A percentile compares a stretch with the other conserved stretches of the same genome.
Evolutionary conservation across 2,888 invertebrate genomes (phyloP).

Genomic region (Acleris laterana): DNA sequence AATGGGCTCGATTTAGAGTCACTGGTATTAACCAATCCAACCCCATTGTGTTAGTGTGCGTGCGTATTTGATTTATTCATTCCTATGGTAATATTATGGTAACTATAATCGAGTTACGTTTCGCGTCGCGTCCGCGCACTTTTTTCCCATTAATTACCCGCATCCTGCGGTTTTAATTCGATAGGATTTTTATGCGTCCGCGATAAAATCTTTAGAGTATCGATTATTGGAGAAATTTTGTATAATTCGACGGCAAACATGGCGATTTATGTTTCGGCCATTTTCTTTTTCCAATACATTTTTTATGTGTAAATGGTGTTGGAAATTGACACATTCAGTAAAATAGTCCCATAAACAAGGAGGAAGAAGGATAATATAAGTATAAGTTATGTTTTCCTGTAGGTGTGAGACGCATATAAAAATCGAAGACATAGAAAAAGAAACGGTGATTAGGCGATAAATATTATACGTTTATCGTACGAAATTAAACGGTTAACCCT

Average conservation of each 20-base stretch:
- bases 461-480: too few relatives aligned
- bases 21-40: neutral
- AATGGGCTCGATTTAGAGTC: too few relatives aligned
- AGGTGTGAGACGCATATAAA: too few relatives aligned
- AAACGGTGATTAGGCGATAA: too few relatives aligned
- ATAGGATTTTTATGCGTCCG: constrained; percentile 24
- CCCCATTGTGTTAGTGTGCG: constrained; percentile 27
- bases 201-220: constrained; percentile 15
- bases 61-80: constrained; percentile 60
- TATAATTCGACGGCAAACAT: neutral
- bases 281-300: too few relatives aligned
- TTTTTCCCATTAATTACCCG: constrained; percentile 60
- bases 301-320: too few relatives aligned
- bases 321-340: too few relatives aligned
- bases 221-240: constrained; percentile 16
- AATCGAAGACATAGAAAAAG: too few relatives aligned
- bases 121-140: constrained; percentile 54
- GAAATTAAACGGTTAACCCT: too few relatives aligned
- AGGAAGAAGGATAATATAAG: too few relatives aligned
- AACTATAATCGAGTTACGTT: constrained; percentile 52
- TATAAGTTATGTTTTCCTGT: too few relatives aligned
- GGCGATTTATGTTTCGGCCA: neutral
- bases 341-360: too few relatives aligned
- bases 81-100: constrained; percentile 54
- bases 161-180: constrained; percentile 45